Percentiles rank a stretch among this genome's conserved stretches.
phyloP scores from a whole-genome alignment of 2,888 invertebrate genomes.

The Acanthoscelides obtectus region DNA sequence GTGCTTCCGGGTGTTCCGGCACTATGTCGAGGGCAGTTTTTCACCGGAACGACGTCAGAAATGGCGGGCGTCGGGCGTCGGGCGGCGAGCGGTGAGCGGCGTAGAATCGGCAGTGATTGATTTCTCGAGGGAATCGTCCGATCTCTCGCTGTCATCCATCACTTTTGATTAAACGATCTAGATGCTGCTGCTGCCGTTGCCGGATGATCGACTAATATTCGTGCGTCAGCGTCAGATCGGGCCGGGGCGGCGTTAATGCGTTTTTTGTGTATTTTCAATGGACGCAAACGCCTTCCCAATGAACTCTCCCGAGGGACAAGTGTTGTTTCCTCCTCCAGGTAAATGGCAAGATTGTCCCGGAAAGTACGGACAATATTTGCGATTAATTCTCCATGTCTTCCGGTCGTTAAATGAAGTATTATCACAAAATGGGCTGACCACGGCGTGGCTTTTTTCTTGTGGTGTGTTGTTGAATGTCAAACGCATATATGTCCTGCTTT shows the following conservation, averaged over 20 bases:
- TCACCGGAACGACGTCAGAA: background rate
- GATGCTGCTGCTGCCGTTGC: conserved; percentile 33
- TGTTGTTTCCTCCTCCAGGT: background rate
- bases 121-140: conserved; percentile 41
- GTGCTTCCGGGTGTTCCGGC: background rate
- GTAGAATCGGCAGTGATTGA: conserved; percentile 38
- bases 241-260: conserved; percentile 31
- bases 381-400: too few species aligned
- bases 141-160: conserved; percentile 40
- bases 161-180: conserved; percentile 43
- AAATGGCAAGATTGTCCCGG: background rate
- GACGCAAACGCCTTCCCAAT: background rate
- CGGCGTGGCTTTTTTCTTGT: too few species aligned
- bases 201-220: conserved; percentile 42
- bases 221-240: conserved; percentile 22
- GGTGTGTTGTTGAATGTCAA: too few species aligned
- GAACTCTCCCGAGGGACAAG: background rate
- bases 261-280: conserved; percentile 36
- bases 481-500: too few species aligned
- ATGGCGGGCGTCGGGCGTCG: too few species aligned
- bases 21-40: background rate
- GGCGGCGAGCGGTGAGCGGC: too few species aligned
- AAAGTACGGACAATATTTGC: too few species aligned
- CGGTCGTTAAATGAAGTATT: too few species aligned
- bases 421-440: too few species aligned